Evolutionary conservation across 2,797 vertebrate species (phyloP), one percentile per base, ranked within the genome.

Genomic region (Sphenopsis melanotis): DNA sequence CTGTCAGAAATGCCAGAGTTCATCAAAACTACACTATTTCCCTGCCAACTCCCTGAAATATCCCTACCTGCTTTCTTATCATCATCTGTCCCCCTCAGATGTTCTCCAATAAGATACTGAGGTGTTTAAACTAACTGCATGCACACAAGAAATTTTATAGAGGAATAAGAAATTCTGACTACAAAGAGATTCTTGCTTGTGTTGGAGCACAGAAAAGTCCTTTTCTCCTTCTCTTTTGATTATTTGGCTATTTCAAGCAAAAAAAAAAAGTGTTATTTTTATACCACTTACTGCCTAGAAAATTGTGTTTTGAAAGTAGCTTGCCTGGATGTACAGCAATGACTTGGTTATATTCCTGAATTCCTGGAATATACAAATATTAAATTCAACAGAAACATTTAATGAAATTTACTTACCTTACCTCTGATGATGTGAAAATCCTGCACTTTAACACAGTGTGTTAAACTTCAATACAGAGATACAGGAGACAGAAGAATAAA

Each of bases 1-100:
- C 68, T 86, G 89, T 76, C 69, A 80, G 59, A 91, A 95, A 86
- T 66, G 65, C 41, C 75, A 77, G 26, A 76, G 86, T 85, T 85
- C 55, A 84, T 95, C 47, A 94, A 78, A 95, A 83, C 11, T 36
- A 19, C 34, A 56, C 42, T 44, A 52, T 87, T 93, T 81, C 47
- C 39, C 34, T 90, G 46, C 27, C 70, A 91, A 4, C 34, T 83
- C 16, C 36, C 59, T 91, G 65, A 30, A 50, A 75, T 76, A 83
- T 57, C 76, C 57, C 20, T 77, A 4, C 34, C 76, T 83, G 30
- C 49, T 66, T 90, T 86, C 55, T 93, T 90, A 93, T 92, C 78
- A 60, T 93, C 79, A 63, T 66, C 76, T 72, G 26, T 50, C 50
- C 76, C 50, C 42, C n/a, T 89, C 61, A 83, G 63, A 84, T 80